phyloP scores from a whole-genome alignment of 2,797 vertebrate species.

The Chaunax sp. region DNA sequence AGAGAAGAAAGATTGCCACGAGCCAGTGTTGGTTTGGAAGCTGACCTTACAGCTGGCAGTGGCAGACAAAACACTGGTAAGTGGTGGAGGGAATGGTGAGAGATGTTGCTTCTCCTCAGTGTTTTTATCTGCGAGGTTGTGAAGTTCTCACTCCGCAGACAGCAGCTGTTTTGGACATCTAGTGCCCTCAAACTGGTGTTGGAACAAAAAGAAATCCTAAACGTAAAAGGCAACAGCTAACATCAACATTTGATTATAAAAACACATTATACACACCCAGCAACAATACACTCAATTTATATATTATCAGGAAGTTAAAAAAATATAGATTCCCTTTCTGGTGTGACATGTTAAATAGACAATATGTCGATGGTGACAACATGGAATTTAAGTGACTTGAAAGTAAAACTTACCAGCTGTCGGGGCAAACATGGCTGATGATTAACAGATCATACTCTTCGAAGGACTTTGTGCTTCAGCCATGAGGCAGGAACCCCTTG shows the following conservation, averaged over 20 bases:
- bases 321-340: constrained; percentile 8
- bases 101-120: neutral
- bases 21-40: constrained; percentile 14
- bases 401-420: too few relatives aligned
- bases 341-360: neutral
- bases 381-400: neutral
- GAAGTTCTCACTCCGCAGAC: constrained; percentile 3
- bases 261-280: constrained; percentile 25
- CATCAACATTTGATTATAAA: constrained; percentile 20
- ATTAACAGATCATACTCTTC: neutral
- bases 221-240: constrained; percentile 34
- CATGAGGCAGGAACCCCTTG: neutral
- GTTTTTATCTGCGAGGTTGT: neutral
- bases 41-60: constrained; percentile 43
- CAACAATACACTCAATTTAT: constrained; percentile 10
- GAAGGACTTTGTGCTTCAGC: neutral
- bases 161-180: constrained; percentile 22
- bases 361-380: neutral
- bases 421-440: neutral
- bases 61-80: constrained; percentile 8
- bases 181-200: constrained; percentile 5
- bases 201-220: constrained; percentile 15
- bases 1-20: neutral
- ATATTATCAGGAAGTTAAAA: constrained; percentile 3
- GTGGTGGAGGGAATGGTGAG: neutral